Percentiles rank a stretch among this genome's conserved stretches.
Conservation (phyloP, 2,113 vertebrate genomes). For the Erpornis zantholeuca region DNA sequence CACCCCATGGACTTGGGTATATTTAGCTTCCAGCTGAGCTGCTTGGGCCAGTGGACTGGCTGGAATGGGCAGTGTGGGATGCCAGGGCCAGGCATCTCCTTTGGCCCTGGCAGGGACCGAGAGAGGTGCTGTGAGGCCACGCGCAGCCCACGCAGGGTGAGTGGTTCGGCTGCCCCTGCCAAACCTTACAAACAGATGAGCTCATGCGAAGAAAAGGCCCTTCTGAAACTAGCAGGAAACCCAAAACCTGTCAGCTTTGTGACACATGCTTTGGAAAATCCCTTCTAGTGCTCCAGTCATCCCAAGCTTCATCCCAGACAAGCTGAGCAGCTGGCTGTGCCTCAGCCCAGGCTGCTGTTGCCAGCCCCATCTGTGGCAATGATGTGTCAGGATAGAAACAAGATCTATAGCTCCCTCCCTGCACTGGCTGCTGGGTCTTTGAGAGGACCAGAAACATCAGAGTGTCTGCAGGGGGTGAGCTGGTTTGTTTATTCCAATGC, state of each 20-base stretch:
- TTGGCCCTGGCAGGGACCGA: accelerated
- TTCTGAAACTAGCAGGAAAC: neutral
- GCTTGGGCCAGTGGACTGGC: accelerated
- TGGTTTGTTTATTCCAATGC: neutral
- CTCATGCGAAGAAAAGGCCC: neutral
- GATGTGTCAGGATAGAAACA: neutral
- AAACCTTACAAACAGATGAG: neutral
- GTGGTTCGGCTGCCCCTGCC: neutral
- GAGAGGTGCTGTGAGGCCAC: neutral
- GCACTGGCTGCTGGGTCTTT: neutral
- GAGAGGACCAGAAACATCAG: neutral
- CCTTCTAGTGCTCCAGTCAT: neutral
- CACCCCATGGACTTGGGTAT: neutral
- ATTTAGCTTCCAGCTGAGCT: neutral
- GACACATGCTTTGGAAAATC: neutral
- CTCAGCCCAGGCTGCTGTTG: neutral
- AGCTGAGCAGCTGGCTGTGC: neutral
- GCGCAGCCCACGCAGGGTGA: accelerated
- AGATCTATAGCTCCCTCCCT: neutral
- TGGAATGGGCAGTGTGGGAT: neutral
- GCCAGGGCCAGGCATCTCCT: neutral
- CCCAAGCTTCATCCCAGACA: neutral
- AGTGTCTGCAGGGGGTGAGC: neutral
- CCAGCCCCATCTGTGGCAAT: neutral
- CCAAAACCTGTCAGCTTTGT: neutral